Percentiles rank a stretch among this genome's conserved stretches.
Conservation (phyloP, 2,113 vertebrate species). For the Perca schrenkii region DNA sequence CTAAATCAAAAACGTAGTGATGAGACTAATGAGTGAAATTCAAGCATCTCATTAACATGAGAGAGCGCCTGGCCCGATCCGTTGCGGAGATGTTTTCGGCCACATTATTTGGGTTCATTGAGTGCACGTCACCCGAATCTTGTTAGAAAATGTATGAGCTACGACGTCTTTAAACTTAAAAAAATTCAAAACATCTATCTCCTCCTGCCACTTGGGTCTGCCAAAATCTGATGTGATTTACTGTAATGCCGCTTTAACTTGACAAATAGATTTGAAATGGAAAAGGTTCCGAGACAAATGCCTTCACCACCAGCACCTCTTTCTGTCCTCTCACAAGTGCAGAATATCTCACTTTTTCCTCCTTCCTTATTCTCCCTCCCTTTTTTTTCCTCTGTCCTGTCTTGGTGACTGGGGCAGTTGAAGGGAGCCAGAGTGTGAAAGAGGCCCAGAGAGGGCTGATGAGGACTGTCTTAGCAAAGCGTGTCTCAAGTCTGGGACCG, state of each 20-base stretch:
- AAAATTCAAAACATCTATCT: conserved; percentile 56
- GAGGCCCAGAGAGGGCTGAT: conserved; percentile 75
- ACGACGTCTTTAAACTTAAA: conserved; percentile 30
- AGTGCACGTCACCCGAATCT: conserved; percentile 31
- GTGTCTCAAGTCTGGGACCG: conserved; percentile 56
- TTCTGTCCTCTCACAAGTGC: conserved; percentile 46
- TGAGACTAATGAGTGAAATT: conserved; percentile 23
- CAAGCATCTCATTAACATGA: conserved; percentile 22
- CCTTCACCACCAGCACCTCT: conserved; percentile 43
- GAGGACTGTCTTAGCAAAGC: conserved; percentile 71
- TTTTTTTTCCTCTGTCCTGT: conserved; percentile 46
- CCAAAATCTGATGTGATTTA: conserved; percentile 47
- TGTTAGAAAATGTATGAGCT: conserved; percentile 32
- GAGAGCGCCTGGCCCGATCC: conserved; percentile 13
- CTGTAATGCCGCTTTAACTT: conserved; percentile 46
- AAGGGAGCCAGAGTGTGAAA: conserved; percentile 79
- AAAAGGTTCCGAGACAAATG: conserved; percentile 62
- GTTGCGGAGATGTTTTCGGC: conserved; percentile 22
- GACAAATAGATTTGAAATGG: conserved; percentile 61
- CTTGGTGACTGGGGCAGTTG: conserved; percentile 68
- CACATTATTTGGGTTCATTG: conserved; percentile 38
- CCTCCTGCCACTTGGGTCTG: conserved; percentile 42
- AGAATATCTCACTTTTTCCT: conserved; percentile 53
- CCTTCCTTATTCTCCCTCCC: conserved; percentile 37
- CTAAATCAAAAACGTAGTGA: conserved; percentile 15